phyloP scores from a whole-genome alignment of 1,140 invertebrate genomes.

The Drosophila carrolli region DNA sequence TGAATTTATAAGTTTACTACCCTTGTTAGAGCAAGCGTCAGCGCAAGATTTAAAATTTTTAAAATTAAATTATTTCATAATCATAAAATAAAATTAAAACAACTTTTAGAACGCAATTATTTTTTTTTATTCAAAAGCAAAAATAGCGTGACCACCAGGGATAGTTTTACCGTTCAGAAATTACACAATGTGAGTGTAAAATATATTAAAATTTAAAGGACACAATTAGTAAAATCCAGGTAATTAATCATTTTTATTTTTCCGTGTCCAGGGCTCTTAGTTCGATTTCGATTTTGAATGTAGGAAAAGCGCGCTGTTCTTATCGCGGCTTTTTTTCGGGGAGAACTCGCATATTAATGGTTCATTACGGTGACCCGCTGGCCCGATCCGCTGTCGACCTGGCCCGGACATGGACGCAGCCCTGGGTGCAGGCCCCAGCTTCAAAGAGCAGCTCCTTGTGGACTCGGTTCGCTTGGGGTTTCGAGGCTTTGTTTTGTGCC shows the following conservation, averaged over 20 bases:
- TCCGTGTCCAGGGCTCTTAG: conserved; percentile 1
- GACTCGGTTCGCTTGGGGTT: conserved; percentile 21
- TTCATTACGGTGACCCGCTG: conserved; percentile 79
- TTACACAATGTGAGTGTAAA: too few species aligned
- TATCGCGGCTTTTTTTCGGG: conserved; percentile 25
- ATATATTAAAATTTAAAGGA: too few species aligned
- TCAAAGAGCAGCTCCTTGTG: conserved; percentile 56
- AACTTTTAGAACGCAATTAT: too few species aligned
- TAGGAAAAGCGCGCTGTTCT: conserved; percentile 41
- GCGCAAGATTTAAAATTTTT: too few species aligned
- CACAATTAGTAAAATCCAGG: not conserved
- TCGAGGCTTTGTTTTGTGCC: conserved; percentile 67
- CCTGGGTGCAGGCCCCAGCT: conserved; percentile 30
- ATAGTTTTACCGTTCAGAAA: too few species aligned
- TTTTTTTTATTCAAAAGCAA: too few species aligned
- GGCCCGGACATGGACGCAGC: conserved; percentile 15
- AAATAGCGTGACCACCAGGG: too few species aligned
- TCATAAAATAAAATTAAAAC: too few species aligned
- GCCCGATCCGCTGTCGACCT: conserved; percentile 35
- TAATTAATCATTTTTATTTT: too few species aligned
- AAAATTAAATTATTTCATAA: too few species aligned
- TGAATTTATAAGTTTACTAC: too few species aligned
- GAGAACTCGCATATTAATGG: conserved; percentile 77
- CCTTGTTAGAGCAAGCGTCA: too few species aligned
- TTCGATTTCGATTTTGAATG: conserved; percentile 78